A percentile compares a stretch with the other conserved stretches of the same genome.
Conservation (phyloP, 2,888 invertebrate genomes). For the Chrysomela aeneicollis region DNA sequence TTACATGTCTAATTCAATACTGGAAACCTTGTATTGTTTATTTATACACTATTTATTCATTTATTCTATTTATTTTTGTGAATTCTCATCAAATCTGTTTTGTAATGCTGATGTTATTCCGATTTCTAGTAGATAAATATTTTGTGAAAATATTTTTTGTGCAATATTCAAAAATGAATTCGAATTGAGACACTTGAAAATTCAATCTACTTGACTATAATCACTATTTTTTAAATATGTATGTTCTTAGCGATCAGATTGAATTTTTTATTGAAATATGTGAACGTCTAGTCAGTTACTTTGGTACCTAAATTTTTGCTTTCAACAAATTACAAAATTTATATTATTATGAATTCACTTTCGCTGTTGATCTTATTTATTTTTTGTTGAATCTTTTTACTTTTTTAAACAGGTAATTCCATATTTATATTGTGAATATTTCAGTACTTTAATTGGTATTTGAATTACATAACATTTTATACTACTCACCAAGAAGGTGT, state of each 20-base stretch:
- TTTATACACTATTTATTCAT: conserved; percentile 20
- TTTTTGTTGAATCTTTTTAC: conserved; percentile 21
- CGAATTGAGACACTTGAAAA: not conserved
- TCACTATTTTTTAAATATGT: no score
- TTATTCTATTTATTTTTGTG: conserved; percentile 10
- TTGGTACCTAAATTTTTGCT: not conserved
- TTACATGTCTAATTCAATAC: conserved; percentile 38
- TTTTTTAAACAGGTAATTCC: conserved; percentile 25
- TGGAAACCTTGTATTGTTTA: conserved; percentile 33
- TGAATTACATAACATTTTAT: conserved; percentile 41
- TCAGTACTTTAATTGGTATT: conserved; percentile 29
- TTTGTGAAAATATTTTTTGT: not conserved
- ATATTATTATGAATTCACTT: conserved; percentile 23
- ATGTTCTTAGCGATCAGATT: no score
- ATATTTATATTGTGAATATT: conserved; percentile 24
- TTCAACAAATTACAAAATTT: not conserved
- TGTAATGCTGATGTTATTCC: not conserved
- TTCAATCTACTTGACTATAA: not conserved
- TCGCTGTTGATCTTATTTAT: conserved; percentile 21
- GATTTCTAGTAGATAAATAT: not conserved
- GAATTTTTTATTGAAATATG: not conserved
- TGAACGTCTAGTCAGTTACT: not conserved
- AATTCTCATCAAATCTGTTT: not conserved
- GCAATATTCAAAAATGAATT: not conserved
- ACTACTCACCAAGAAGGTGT: conserved; percentile 12